Base-by-base conservation (phyloP, 2,888 invertebrate species). In the Lymantria monacha region DNA sequence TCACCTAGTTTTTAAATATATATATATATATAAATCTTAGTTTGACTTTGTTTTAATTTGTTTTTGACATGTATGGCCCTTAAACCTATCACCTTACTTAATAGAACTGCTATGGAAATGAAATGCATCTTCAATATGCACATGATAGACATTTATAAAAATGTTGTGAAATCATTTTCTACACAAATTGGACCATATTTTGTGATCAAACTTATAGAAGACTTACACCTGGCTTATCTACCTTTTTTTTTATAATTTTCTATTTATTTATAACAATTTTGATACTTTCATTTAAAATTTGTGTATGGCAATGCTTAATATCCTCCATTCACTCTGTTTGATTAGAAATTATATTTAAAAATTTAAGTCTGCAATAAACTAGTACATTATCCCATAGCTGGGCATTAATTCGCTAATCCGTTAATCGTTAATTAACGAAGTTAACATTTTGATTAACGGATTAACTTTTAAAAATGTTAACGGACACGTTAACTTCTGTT, bases 131-230 rank as follows among this genome's bases (percentile, higher is more conserved):
- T 22, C 22, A 22, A 22, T 22, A 22, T 22, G 22, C 22, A 22
- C 5, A 7, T 9, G n/a, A 12, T 38, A 33, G 9, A 38, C 38
- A 11, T 38, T 38, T n/a, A 12, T 38, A 38, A 38, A 38, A 38
- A 38, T n/a, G 13, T 67, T 60, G 61, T 57, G 55, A 72, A 74
- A 68, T 66, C 61, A 66, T 65, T 62, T 68, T 73, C 74, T 68
- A 74, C 72, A 40, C 76, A 71, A 81, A 79, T 83, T 82, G 83
- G 82, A 81, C 83, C 82, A 73, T 79, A 71, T 61, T 69, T 67
- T 69, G 72, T 75, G 69, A 69, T 71, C 69, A 56, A 68, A 62
- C 47, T 69, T 68, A 66, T 5, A 69, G 69, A 69, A 63, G 66
- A 72, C 66, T 67, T 76, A 75, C 54, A 54, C 61, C 73, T 64